phyloP scores from a whole-genome alignment of 2,113 vertebrate genomes.

The Daboia siamensis region DNA sequence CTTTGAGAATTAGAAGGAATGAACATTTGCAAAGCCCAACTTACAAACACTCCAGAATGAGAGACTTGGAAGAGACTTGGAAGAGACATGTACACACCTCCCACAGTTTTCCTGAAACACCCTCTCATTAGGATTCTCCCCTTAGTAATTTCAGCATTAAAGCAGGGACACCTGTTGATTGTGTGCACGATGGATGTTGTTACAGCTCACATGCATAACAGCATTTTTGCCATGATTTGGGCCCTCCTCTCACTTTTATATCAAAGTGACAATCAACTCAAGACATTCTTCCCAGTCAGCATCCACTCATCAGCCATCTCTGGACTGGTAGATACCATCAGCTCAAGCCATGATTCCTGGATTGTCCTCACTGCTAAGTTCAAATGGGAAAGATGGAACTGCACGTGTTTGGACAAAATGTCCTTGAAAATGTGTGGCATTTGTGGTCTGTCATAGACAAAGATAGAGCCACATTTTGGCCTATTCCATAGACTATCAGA shows the following conservation, averaged over 20 bases:
- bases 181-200: neutral
- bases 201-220: neutral
- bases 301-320: neutral
- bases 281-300: neutral
- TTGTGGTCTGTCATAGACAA: neutral
- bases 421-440: neutral
- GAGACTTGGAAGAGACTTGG: conserved; percentile 2
- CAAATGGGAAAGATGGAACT: neutral
- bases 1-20: neutral
- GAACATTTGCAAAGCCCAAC: conserved; percentile 2
- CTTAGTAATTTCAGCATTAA: neutral
- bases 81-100: neutral
- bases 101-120: neutral
- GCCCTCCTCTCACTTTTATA: neutral
- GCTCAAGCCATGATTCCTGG: neutral
- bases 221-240: neutral
- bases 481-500: neutral
- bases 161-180: neutral
- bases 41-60: neutral
- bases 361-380: neutral
- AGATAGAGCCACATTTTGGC: neutral
- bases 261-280: neutral
- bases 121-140: neutral
- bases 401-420: neutral
- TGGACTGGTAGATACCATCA: neutral